Evolutionary conservation across 2,113 vertebrate species (phyloP).

Genomic region (Emydocephalus ijimae): DNA sequence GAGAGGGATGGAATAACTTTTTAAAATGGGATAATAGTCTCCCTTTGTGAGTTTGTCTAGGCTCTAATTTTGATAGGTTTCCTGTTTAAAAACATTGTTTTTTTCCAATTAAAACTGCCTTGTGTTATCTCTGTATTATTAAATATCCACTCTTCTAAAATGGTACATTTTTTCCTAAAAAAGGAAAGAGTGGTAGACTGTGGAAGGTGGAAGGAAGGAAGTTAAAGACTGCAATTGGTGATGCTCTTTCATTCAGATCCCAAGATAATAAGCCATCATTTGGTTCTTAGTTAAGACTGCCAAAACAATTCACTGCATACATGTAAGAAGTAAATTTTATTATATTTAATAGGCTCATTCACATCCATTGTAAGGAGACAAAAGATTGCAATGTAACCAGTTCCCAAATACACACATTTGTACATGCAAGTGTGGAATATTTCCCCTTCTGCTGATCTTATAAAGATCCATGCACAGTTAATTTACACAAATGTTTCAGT

Average conservation of each 20-base stretch:
- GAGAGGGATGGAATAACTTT: neutral
- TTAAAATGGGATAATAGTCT: neutral
- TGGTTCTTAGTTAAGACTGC: neutral
- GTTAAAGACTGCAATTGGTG: neutral
- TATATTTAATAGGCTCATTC: neutral
- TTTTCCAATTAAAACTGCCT: constrained; percentile 40
- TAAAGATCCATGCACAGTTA: neutral
- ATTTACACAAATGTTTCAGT: neutral
- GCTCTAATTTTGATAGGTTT: neutral
- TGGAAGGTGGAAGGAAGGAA: neutral
- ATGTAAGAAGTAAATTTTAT: neutral
- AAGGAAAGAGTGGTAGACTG: neutral
- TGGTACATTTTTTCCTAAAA: neutral
- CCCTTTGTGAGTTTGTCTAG: neutral
- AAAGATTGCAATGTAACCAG: neutral
- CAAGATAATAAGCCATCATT: neutral
- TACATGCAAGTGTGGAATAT: neutral
- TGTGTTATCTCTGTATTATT: neutral
- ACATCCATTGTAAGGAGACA: neutral
- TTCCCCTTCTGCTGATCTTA: neutral
- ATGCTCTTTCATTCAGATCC: neutral
- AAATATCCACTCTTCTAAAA: constrained; percentile 31
- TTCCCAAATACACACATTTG: neutral
- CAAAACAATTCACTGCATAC: neutral
- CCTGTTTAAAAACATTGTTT: neutral